Evolutionary conservation across 2,113 vertebrate species (phyloP).

Genomic region (Eulemur rufifrons): DNA sequence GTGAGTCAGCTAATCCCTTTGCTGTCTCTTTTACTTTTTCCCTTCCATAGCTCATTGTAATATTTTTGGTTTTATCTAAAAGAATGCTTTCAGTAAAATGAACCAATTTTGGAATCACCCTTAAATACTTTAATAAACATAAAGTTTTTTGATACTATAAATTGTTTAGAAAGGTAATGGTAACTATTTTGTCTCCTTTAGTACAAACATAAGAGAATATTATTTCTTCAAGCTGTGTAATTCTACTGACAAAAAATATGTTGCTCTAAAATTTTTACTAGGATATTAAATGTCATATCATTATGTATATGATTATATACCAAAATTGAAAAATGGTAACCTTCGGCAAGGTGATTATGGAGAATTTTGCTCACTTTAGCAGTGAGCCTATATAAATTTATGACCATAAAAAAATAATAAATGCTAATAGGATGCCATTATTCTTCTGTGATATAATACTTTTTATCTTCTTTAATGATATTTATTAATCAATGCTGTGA

Average conservation of each 20-base stretch:
- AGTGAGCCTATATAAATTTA: not conserved
- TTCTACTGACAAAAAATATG: not conserved
- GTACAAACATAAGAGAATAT: not conserved
- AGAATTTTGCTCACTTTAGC: not conserved
- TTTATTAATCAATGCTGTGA: not conserved
- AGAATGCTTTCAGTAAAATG: not conserved
- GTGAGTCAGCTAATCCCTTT: constrained; percentile 50
- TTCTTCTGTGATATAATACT: not conserved
- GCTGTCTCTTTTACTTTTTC: not conserved
- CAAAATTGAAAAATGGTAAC: not conserved
- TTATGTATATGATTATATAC: not conserved
- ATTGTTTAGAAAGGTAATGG: not conserved
- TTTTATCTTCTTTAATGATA: not conserved
- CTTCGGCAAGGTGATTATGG: not conserved
- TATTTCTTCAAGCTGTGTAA: not conserved
- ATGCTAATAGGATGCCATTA: not conserved
- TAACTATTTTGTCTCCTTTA: not conserved
- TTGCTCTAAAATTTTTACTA: not conserved
- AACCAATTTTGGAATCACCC: not conserved
- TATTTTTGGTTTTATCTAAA: not conserved
- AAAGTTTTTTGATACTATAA: not conserved
- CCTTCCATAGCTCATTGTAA: not conserved
- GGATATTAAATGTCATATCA: not conserved
- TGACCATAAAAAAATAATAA: not conserved
- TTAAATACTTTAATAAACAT: not conserved